Conservation (phyloP, 2,113 vertebrate genomes). For the Carassius auratus region DNA sequence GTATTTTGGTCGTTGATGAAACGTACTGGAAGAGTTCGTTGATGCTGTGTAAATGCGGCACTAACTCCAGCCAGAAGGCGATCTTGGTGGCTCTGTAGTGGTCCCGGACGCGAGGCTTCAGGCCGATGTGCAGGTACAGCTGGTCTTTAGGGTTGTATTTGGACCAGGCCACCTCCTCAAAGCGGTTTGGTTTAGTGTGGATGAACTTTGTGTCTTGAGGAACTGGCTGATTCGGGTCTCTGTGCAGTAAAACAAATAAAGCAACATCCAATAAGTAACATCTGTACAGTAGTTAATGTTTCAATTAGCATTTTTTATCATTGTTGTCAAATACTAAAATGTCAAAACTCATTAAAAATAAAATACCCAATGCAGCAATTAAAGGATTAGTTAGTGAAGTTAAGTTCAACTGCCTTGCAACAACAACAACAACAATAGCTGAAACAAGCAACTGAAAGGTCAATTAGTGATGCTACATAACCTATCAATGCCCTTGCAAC, state of each 20-base stretch:
- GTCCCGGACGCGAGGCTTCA: conserved; percentile 91
- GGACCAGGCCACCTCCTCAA: conserved; percentile 97
- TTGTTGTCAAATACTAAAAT: background rate
- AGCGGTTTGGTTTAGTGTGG: conserved; percentile 96
- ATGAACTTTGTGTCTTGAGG: conserved; percentile 98
- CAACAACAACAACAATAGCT: too few species aligned
- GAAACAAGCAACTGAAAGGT: too few species aligned
- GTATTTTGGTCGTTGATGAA: conserved; percentile 93
- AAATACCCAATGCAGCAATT: background rate
- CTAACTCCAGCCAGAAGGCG: conserved; percentile 95
- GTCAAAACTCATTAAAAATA: background rate
- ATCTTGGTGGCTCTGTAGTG: conserved; percentile 97
- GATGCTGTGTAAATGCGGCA: conserved; percentile 92
- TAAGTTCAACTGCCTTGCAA: background rate
- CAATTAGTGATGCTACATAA: too few species aligned
- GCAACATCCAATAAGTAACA: background rate
- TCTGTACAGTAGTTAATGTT: background rate
- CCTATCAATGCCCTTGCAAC: too few species aligned
- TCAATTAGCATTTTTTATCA: background rate
- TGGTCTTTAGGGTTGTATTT: conserved; percentile 97
- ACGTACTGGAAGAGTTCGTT: conserved; percentile 93
- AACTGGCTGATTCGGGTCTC: conserved; percentile 95
- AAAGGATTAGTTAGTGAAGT: background rate
- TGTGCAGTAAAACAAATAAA: conserved; percentile 58
- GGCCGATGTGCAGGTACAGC: conserved; percentile 94